Evolutionary conservation across 2,888 invertebrate genomes (phyloP).

Genomic region (Ormyrus nitidulus): DNA sequence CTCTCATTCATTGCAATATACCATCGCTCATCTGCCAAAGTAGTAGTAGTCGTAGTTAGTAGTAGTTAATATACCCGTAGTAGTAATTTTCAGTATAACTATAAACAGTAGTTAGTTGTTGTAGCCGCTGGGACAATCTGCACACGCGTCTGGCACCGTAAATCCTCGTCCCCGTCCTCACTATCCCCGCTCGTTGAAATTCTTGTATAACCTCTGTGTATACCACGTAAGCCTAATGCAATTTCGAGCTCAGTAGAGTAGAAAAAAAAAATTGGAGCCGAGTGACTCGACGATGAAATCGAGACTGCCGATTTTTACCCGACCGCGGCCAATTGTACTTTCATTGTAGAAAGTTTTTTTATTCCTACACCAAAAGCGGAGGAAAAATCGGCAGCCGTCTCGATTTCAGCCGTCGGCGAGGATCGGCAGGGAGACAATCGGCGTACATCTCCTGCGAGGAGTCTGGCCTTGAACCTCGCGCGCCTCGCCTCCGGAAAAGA

Average conservation of each 20-base stretch:
- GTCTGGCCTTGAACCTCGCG: conserved; percentile 47
- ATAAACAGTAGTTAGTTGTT: conserved; percentile 33
- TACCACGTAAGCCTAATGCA: too few species aligned
- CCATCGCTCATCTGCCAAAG: conserved; percentile 28
- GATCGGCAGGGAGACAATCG: background rate
- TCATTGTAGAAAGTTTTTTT: too few species aligned
- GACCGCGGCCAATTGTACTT: too few species aligned
- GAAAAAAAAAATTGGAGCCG: background rate
- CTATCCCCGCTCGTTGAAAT: background rate
- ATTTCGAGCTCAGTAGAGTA: conserved; percentile 12
- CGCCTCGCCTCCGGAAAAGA: background rate
- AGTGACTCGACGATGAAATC: too few species aligned
- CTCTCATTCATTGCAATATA: background rate
- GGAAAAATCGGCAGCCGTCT: too few species aligned
- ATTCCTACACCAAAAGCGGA: too few species aligned
- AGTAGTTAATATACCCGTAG: background rate
- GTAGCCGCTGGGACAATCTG: conserved; percentile 60
- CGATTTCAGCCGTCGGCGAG: too few species aligned
- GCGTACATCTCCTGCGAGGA: background rate
- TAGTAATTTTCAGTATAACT: background rate
- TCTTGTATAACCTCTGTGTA: background rate
- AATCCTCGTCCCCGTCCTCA: conserved; percentile 11
- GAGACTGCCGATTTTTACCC: too few species aligned
- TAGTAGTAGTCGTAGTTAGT: conserved; percentile 24
- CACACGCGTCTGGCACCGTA: conserved; percentile 58